Evolutionary conservation across 30 jellyfish, hydroid and myxozoan species (phyloP).

Genomic region (Pseudorhiza aurosa): DNA sequence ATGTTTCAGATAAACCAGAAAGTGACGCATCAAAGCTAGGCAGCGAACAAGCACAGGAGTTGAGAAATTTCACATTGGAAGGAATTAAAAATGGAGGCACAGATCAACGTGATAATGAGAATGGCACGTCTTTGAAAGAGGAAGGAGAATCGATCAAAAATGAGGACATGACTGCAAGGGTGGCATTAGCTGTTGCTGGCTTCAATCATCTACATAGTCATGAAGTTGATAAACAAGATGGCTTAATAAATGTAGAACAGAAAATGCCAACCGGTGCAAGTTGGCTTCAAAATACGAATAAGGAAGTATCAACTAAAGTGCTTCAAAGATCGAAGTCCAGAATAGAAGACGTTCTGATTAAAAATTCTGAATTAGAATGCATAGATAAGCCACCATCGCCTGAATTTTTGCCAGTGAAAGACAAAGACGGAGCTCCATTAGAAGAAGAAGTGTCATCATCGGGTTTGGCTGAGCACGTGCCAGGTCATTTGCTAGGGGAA

Average conservation of each 20-base stretch:
- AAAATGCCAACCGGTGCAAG: constrained; percentile 42
- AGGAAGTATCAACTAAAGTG: not conserved
- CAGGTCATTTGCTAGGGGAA: no score
- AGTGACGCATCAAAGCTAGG: not conserved
- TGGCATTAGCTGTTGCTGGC: constrained; percentile 60
- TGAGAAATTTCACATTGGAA: not conserved
- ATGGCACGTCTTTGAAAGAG: not conserved
- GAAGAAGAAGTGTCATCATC: no score
- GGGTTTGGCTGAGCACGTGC: no score
- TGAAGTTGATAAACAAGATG: not conserved
- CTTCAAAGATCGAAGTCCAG: not conserved
- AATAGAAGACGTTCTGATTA: not conserved
- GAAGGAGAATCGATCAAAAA: not conserved
- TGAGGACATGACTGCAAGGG: constrained; percentile 38
- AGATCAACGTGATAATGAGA: not conserved
- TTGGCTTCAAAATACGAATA: constrained; percentile 20
- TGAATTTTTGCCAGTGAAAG: constrained; percentile 54
- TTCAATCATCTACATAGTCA: not conserved
- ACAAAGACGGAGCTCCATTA: no score
- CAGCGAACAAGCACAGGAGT: not conserved
- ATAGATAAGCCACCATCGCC: constrained; percentile 61
- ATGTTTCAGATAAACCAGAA: not conserved
- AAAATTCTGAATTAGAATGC: not conserved
- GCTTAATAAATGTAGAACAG: not conserved
- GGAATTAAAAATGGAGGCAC: not conserved